Conservation (phyloP, 2,888 invertebrate species). For the Cheilosia impressa region DNA sequence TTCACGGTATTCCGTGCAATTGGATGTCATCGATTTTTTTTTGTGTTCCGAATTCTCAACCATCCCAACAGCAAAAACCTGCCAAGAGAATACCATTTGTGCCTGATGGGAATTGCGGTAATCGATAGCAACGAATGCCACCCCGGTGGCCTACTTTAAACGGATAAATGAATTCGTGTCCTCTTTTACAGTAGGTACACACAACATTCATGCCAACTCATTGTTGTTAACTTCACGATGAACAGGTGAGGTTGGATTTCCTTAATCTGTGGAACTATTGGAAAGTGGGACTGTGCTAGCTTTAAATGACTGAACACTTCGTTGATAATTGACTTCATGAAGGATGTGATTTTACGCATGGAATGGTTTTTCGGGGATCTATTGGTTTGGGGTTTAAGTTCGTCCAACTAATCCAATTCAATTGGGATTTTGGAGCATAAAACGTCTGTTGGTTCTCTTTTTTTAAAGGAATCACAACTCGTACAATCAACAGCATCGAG, state of each 20-base stretch:
- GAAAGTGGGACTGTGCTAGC: too few relatives aligned
- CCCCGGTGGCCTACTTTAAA: conserved; percentile 18
- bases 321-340: neutral
- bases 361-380: neutral
- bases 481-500: conserved; percentile 4
- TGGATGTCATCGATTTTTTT: conserved; percentile 17
- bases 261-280: too few relatives aligned
- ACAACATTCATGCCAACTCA: conserved; percentile 25
- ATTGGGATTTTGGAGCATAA: too few relatives aligned
- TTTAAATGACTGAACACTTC: neutral
- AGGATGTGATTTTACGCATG: neutral
- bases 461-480: neutral
- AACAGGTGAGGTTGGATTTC: neutral
- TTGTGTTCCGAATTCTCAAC: neutral
- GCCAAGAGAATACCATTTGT: conserved; percentile 6
- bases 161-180: conserved; percentile 42
- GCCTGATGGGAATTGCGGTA: neutral
- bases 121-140: conserved; percentile 18
- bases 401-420: neutral
- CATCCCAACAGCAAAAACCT: conserved; percentile 9
- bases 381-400: neutral
- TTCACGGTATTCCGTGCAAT: neutral
- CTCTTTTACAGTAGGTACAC: conserved; percentile 8
- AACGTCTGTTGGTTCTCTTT: too few relatives aligned
- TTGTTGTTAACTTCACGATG: conserved; percentile 22